These are phyloP conservation scores for Caenorhabditis sp. DNA, from an alignment of 2,888 invertebrate genomes.

Conservation along the genomic window DNA sequence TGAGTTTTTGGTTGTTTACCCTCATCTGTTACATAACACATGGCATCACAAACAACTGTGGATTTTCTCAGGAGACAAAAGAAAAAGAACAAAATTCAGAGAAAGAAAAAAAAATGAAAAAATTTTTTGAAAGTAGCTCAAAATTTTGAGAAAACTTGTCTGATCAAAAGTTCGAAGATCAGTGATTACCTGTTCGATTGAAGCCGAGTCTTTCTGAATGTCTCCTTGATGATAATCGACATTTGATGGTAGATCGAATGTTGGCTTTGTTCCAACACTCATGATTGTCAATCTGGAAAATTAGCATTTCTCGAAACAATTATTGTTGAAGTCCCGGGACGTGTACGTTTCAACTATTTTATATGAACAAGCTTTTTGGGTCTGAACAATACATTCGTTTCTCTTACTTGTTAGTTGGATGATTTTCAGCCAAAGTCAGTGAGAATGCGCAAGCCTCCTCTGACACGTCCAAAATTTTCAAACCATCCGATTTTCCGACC, in stretches of 20 bases:
- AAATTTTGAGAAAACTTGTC: too few species aligned
- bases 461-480: conserved; percentile 56
- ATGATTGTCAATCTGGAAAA: conserved; percentile 42
- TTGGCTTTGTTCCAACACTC: conserved; percentile 43
- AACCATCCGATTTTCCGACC: conserved; percentile 48
- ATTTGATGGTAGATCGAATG: conserved; percentile 48
- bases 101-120: too few species aligned
- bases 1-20: too few species aligned
- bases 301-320: too few species aligned
- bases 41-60: conserved; percentile 22
- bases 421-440: conserved; percentile 53
- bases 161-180: neutral
- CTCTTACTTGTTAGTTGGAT: conserved; percentile 55
- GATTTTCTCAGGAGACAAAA: conserved; percentile 10
- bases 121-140: too few species aligned
- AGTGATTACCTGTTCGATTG: conserved; percentile 23
- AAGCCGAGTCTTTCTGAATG: conserved; percentile 15
- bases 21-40: conserved; percentile 24
- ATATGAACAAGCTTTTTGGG: neutral
- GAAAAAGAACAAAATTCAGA: too few species aligned
- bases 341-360: neutral
- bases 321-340: too few species aligned
- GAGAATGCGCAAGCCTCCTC: conserved; percentile 57
- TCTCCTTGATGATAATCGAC: conserved; percentile 48
- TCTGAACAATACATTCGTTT: too few species aligned